A percentile compares a stretch with the other conserved stretches of the same genome.
Evolutionary conservation across 2,888 invertebrate genomes (phyloP).

Genomic region (Priocnemis perturbator): DNA sequence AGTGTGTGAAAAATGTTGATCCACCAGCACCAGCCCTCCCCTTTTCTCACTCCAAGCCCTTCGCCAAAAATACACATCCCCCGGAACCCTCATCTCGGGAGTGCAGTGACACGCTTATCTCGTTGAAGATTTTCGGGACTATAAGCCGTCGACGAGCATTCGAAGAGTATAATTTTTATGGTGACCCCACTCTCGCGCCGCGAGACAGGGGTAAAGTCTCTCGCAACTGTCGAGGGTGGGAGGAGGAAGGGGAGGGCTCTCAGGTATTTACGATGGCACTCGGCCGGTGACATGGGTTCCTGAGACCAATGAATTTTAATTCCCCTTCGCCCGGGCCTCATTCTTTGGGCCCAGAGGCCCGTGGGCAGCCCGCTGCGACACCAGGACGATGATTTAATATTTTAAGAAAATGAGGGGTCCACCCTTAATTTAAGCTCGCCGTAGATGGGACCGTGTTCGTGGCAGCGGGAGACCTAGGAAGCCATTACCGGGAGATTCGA

Average conservation of each 20-base stretch:
- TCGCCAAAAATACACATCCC: no score
- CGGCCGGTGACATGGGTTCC: slow-evolving; percentile 73
- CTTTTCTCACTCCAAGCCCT: no score
- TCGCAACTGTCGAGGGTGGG: slow-evolving; percentile 40
- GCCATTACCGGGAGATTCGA: slow-evolving; percentile 67
- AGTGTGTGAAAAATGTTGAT: no score
- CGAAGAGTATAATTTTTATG: slow-evolving; percentile 68
- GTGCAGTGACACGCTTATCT: no score
- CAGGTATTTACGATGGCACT: slow-evolving; percentile 74
- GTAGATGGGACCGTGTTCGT: slow-evolving; percentile 62
- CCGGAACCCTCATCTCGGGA: no score
- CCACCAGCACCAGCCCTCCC: no score
- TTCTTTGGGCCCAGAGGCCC: slow-evolving; percentile 52
- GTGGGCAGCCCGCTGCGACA: slow-evolving; percentile 71
- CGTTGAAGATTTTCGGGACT: slow-evolving; percentile 28
- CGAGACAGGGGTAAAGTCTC: slow-evolving; percentile 21
- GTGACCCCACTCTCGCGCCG: slow-evolving; percentile 54
- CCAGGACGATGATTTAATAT: slow-evolving; percentile 74
- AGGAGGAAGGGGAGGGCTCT: slow-evolving; percentile 17
- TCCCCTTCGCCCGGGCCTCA: slow-evolving; percentile 61
- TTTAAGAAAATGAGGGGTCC: slow-evolving; percentile 72
- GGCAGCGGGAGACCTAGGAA: slow-evolving; percentile 69
- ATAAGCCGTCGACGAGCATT: slow-evolving; percentile 38
- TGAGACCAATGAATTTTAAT: slow-evolving; percentile 74
- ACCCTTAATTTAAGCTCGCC: slow-evolving; percentile 68